phyloP scores from a whole-genome alignment of 2,888 invertebrate species.

The Caenorhabditis plicata region DNA sequence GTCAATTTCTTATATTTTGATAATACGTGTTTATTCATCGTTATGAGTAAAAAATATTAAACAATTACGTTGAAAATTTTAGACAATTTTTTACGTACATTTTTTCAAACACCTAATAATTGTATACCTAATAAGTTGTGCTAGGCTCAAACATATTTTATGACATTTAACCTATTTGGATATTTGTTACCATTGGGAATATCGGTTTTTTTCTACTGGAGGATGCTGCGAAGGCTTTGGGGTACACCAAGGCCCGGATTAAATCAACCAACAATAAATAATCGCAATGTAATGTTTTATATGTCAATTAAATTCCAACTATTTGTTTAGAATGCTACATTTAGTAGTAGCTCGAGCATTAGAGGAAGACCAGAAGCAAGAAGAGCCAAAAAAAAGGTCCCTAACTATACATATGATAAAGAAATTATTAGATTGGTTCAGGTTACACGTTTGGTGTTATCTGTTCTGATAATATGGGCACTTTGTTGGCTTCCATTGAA shows the following conservation, averaged over 20 bases:
- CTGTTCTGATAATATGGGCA: constrained; percentile 77
- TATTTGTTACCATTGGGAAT: constrained; percentile 84
- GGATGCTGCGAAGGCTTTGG: constrained; percentile 85
- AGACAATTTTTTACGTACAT: no score
- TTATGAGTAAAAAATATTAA: no score
- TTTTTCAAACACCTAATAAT: neutral
- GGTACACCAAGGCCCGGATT: constrained; percentile 65
- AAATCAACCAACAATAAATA: constrained; percentile 10
- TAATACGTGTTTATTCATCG: no score
- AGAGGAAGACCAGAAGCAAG: constrained; percentile 56
- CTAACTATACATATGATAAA: neutral
- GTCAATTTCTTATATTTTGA: no score
- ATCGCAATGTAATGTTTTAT: constrained; percentile 5
- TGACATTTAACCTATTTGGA: constrained; percentile 83
- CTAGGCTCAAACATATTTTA: constrained; percentile 68
- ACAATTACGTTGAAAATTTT: no score
- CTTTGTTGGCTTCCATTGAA: constrained; percentile 93
- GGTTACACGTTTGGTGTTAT: constrained; percentile 85
- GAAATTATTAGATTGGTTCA: constrained; percentile 3
- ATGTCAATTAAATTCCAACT: neutral
- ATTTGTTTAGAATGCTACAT: neutral
- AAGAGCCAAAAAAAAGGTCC: constrained; percentile 54
- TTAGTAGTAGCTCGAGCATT: constrained; percentile 25
- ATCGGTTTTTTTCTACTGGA: constrained; percentile 83
- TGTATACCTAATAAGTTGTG: neutral